Evolutionary conservation across 1,140 invertebrate species (phyloP).

Genomic region (Myzus persicae): DNA sequence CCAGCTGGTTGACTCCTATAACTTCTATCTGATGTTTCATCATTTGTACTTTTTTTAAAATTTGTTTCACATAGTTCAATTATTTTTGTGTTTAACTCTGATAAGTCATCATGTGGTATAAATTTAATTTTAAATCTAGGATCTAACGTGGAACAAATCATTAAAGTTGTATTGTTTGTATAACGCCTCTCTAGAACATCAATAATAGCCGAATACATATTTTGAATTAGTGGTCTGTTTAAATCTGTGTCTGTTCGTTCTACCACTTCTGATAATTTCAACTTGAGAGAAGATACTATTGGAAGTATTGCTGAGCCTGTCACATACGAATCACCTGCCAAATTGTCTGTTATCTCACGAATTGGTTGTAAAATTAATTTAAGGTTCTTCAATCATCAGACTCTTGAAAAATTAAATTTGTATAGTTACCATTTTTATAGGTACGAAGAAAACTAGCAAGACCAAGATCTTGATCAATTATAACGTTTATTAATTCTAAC

Average conservation of each 20-base stretch:
- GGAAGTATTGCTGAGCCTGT: background rate
- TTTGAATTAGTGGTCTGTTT: background rate
- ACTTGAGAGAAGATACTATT: background rate
- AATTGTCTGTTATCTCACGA: background rate
- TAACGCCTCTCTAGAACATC: background rate
- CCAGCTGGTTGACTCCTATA: background rate
- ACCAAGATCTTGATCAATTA: slow-evolving; percentile 11
- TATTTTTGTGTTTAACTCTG: background rate
- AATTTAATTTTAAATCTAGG: background rate
- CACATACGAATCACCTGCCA: slow-evolving; percentile 3
- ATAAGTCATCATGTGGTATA: background rate
- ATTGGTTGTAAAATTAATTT: background rate
- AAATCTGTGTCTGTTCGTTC: background rate
- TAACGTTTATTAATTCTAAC: slow-evolving; percentile 17
- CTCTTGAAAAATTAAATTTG: slow-evolving; percentile 11
- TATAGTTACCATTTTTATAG: background rate
- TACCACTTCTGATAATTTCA: background rate
- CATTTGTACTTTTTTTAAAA: background rate
- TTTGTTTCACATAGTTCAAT: background rate
- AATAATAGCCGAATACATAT: background rate
- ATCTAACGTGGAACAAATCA: background rate
- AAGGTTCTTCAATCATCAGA: background rate
- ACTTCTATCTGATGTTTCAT: background rate
- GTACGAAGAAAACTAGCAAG: background rate
- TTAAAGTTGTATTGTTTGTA: background rate